These are phyloP conservation scores for Nephrotoma guestfalica DNA, from an alignment of 2,888 invertebrate species.

Conservation along the genomic window DNA sequence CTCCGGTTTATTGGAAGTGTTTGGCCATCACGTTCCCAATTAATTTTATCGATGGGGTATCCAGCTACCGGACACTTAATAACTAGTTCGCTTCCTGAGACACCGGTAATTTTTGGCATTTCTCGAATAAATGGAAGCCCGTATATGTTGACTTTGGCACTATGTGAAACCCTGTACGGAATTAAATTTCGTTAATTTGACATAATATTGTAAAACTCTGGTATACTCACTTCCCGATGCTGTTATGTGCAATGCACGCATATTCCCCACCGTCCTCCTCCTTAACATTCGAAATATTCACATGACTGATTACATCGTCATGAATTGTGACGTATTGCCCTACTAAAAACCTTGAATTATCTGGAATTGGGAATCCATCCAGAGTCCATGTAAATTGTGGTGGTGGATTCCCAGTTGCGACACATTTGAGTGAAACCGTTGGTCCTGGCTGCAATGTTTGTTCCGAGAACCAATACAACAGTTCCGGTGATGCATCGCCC, in stretches of 20 bases:
- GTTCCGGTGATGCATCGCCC: slow-evolving; percentile 78
- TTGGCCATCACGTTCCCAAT: slow-evolving; percentile 83
- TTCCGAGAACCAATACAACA: slow-evolving; percentile 83
- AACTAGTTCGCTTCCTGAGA: slow-evolving; percentile 67
- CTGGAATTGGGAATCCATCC: slow-evolving; percentile 61
- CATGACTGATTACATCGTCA: slow-evolving; percentile 85
- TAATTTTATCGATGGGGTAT: slow-evolving; percentile 72
- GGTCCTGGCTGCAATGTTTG: slow-evolving; percentile 86
- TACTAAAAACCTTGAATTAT: slow-evolving; percentile 61
- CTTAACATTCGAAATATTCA: slow-evolving; percentile 74
- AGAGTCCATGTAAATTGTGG: slow-evolving; percentile 85
- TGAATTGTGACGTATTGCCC: slow-evolving; percentile 85
- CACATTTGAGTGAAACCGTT: slow-evolving; percentile 81
- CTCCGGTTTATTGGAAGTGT: slow-evolving; percentile 74
- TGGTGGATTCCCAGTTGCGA: slow-evolving; percentile 87
- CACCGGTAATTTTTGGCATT: slow-evolving; percentile 78
- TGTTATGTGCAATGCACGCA: slow-evolving; percentile 70
- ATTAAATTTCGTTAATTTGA: slow-evolving; percentile 6
- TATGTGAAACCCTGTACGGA: slow-evolving; percentile 46
- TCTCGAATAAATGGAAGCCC: slow-evolving; percentile 73
- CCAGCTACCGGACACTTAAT: slow-evolving; percentile 85
- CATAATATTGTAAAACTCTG: neutral
- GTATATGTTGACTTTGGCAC: slow-evolving; percentile 76
- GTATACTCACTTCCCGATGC: slow-evolving; percentile 48
- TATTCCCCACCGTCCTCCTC: slow-evolving; percentile 86